phyloP scores from a whole-genome alignment of 2,888 invertebrate genomes.

The Drosophila austrosaltans region DNA sequence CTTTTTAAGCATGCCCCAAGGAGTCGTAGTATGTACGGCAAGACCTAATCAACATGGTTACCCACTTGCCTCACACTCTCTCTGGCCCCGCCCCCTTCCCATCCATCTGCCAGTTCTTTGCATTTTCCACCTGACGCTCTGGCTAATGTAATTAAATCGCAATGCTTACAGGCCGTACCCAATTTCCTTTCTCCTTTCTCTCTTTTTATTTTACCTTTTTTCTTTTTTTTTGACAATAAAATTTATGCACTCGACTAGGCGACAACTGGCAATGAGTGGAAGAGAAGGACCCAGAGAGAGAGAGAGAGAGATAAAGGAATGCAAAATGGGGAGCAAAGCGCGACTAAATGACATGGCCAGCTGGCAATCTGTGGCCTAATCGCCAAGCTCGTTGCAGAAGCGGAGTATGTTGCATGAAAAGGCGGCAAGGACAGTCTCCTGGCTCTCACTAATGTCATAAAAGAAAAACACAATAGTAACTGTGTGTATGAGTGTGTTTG shows the following conservation, averaged over 20 bases:
- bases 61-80: background rate
- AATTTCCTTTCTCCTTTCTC: constrained; percentile 1
- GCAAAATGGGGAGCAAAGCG: constrained; percentile 14
- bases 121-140: constrained; percentile 35
- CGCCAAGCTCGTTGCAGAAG: constrained; percentile 27
- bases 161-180: constrained; percentile 50
- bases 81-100: background rate
- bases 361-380: constrained; percentile 69
- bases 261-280: background rate
- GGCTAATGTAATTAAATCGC: constrained; percentile 73
- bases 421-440: constrained; percentile 15
- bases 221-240: constrained; percentile 64
- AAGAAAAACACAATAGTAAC: constrained; percentile 55
- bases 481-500: constrained; percentile 18
- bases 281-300: background rate
- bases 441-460: constrained; percentile 62
- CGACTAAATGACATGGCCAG: constrained; percentile 65
- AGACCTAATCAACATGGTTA: constrained; percentile 47
- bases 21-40: constrained; percentile 53
- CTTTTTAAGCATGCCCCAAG: constrained; percentile 69
- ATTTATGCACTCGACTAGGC: constrained; percentile 65
- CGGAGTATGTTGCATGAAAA: background rate
- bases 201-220: background rate
- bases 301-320: background rate
- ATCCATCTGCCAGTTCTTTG: background rate